Conservation (phyloP, 2,797 vertebrate genomes). For the Sebastes taczanowskii region DNA sequence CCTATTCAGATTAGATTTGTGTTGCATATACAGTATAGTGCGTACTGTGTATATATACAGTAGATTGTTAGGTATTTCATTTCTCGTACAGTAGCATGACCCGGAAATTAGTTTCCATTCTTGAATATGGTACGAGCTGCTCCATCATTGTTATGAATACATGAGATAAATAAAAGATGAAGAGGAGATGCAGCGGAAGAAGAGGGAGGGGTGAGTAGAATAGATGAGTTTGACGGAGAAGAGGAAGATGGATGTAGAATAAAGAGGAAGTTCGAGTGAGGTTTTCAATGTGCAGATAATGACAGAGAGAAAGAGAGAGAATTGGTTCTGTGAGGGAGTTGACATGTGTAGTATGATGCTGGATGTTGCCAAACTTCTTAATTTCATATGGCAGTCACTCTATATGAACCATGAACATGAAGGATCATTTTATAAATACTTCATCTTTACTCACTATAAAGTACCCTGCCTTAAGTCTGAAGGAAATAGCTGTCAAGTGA, state of each 20-base stretch:
- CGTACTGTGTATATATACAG: not conserved
- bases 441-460: not conserved
- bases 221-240: not conserved
- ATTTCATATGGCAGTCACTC: not conserved
- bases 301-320: not conserved
- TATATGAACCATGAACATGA: not conserved
- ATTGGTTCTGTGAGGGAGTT: not conserved
- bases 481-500: not conserved
- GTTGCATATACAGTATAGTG: not conserved
- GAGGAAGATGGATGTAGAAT: not conserved
- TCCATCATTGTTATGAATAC: conserved; percentile 13
- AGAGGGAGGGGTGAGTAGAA: not conserved
- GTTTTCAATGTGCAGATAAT: not conserved
- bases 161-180: conserved; percentile 13
- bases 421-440: not conserved
- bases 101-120: conserved; percentile 8
- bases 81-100: not conserved
- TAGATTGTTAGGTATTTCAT: not conserved
- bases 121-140: not conserved
- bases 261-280: not conserved
- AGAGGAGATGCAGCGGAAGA: not conserved
- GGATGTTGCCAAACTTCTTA: too few species aligned
- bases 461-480: not conserved
- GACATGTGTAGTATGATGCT: too few species aligned
- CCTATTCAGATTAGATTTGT: not conserved